Conservation (phyloP, 2,888 invertebrate species). For the Macaria liturata region DNA sequence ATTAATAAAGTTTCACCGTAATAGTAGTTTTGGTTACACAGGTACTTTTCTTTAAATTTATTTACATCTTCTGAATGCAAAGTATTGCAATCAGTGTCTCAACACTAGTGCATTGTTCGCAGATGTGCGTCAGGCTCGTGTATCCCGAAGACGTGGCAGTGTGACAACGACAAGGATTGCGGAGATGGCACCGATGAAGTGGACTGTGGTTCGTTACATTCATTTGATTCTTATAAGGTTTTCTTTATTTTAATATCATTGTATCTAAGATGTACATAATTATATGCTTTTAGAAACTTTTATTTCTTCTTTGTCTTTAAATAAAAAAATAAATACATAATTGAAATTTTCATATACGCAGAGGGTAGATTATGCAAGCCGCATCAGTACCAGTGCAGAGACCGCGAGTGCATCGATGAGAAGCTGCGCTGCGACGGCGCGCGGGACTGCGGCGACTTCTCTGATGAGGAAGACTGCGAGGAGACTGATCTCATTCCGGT, state of each 20-base stretch:
- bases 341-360: constrained; percentile 26
- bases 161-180: constrained; percentile 88
- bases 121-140: constrained; percentile 86
- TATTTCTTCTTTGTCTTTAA: too few relatives aligned
- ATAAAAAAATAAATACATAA: too few relatives aligned
- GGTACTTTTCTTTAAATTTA: too few relatives aligned
- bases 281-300: too few relatives aligned
- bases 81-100: too few relatives aligned
- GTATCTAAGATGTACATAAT: too few relatives aligned
- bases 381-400: constrained; percentile 85
- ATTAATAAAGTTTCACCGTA: too few relatives aligned
- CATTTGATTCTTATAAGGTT: constrained; percentile 4
- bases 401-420: constrained; percentile 87
- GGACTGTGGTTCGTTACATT: constrained; percentile 68
- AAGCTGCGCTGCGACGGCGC: constrained; percentile 88
- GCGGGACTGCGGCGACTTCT: constrained; percentile 89
- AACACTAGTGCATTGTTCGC: background rate
- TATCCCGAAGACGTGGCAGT: constrained; percentile 84
- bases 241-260: too few relatives aligned
- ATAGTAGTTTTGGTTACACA: too few relatives aligned
- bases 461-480: constrained; percentile 86
- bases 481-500: constrained; percentile 36
- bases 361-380: constrained; percentile 60
- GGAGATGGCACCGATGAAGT: constrained; percentile 86
- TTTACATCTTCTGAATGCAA: too few relatives aligned